Base-by-base conservation (phyloP, 2,113 vertebrate species). In the Sapajus apella region DNA sequence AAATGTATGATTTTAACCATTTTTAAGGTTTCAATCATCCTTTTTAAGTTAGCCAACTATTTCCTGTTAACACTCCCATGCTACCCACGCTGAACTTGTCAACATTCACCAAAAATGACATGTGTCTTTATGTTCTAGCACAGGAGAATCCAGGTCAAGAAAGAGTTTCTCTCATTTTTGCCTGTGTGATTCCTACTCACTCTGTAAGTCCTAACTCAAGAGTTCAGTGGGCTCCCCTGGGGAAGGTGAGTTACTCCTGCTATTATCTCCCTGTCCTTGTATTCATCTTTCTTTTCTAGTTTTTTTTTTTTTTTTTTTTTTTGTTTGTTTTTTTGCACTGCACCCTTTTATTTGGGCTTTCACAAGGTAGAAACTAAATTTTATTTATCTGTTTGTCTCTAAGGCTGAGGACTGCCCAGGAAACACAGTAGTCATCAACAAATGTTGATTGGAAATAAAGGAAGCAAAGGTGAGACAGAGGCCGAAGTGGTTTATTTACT, bases 361-460 rank as follows among this genome's bases (percentile, higher is more conserved):
- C 79, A n/a, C 17, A 35, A 21, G 37, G 23, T 14, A 86, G 58
- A 7, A 87, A 40, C 25, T 83, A 90, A 91, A 45, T 89, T 47
- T 64, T 61, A 80, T 56, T 86, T 89, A 56, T 77, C 77, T 72
- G 61, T 90, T 10, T 50, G 77, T 64, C 61, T 90, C 85, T n/a
- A 88, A 96, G 90, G 56, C n/a, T 86, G 18, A 89, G 17, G 17
- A 72, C 37, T 68, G 18, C 55, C 10, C 75, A n/a, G 92, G 90
- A 83, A 86, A 55, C 80, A 73, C 3, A 70, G 73, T 35, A 76
- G 21, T 61, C 30, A 87, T 81, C 55, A 85, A 58, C 37, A 80
- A 75, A 87, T 47, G 35, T 56, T 73, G 73, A 18, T 3, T 18
- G 66, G 16, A 84, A 94, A 83, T 25, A 8, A 70, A 90, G 40